Evolutionary conservation across 2,113 vertebrate genomes (phyloP), one percentile per base, ranked within the genome.

Genomic region (Callaeas wilsoni): DNA sequence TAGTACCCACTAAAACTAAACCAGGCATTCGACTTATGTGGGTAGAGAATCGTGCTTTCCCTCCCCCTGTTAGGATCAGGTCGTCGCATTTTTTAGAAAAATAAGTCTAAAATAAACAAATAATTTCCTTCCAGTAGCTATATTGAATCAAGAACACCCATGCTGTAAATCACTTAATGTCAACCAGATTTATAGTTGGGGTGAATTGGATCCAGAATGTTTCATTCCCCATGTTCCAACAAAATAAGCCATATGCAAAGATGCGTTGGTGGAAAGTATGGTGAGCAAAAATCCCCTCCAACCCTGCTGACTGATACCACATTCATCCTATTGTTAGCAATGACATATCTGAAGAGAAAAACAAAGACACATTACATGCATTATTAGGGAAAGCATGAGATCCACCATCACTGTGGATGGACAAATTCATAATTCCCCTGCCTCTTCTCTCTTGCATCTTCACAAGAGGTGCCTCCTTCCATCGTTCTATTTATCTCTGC

Each of bases 81-180:
- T 71, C 27, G 5, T 73, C 59, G 39, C 33, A 55, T 85, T 96
- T 95, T 68, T 84, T 47, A 62, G 85, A 91, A 93, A 84, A 70
- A 74, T 60, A 53, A 76, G 29, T 13, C 57, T 82, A 85, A 87
- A 94, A 94, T 77, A 94, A 92, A 76, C 81, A 94, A 91, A 55
- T 92, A 25, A 91, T 87, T 97, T 93, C 84, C 84, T 89, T 80
- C n/a, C 93, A 93, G 84, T 89, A 96, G 93, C 89, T 89, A 76
- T 63, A 55, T 29, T 49, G 78, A 89, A 84, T 69, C 74, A 87
- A 96, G 63, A 70, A 90, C 65, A 75, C 52, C 37, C 64, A 80
- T 91, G 69, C 25, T 62, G 29, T 60, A 95, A 82, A 87, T 94
- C 70, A 75, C 29, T 93, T 94, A 87, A 93, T 69, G 50, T 76